These are phyloP conservation scores for Tenebrio molitor DNA, from an alignment of 1,140 invertebrate genomes.

Conservation along the genomic window DNA sequence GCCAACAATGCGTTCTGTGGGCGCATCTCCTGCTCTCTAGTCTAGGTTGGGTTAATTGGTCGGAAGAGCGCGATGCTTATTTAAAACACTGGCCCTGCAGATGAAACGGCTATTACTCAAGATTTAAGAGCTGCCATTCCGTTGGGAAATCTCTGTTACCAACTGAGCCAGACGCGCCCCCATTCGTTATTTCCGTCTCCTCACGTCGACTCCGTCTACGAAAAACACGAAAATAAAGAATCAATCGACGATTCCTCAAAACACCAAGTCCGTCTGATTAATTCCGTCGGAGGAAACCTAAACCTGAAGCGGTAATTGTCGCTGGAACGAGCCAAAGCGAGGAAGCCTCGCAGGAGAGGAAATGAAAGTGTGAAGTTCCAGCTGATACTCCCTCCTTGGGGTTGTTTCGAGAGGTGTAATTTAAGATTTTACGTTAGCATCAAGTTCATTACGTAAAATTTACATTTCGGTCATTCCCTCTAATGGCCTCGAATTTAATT, in stretches of 20 bases:
- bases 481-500: neutral
- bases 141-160: constrained; percentile 43
- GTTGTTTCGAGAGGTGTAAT: neutral
- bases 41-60: constrained; percentile 37
- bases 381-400: neutral
- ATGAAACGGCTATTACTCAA: constrained; percentile 47
- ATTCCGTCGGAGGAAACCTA: no score
- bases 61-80: constrained; percentile 45
- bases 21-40: constrained; percentile 18
- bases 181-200: constrained; percentile 20
- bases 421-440: constrained; percentile 1
- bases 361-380: constrained; percentile 10
- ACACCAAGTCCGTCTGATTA: neutral
- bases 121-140: constrained; percentile 45
- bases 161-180: constrained; percentile 36
- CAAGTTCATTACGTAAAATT: neutral
- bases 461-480: neutral
- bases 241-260: neutral
- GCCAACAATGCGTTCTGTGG: neutral
- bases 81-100: constrained; percentile 47
- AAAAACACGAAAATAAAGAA: constrained; percentile 12
- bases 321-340: neutral
- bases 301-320: no score
- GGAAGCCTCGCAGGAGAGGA: neutral
- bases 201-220: neutral